Percentiles rank a stretch among this genome's conserved stretches.
Evolutionary conservation across 2,888 invertebrate species (phyloP).

Genomic region (Amphipoea oculea): DNA sequence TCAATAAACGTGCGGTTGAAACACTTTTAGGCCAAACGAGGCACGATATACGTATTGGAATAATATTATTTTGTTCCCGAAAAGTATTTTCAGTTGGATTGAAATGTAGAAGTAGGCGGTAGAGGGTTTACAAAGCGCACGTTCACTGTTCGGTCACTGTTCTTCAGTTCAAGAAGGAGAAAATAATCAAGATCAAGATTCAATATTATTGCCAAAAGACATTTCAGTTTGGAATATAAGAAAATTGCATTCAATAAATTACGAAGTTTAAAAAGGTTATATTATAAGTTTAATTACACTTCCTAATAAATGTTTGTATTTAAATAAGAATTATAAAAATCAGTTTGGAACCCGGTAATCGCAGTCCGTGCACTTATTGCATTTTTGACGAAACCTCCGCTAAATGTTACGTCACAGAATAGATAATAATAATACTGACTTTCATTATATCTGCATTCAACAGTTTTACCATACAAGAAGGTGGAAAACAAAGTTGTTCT

Average conservation of each 20-base stretch:
- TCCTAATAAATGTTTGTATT: not conserved
- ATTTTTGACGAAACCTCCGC: too few relatives aligned
- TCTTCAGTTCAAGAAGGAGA: not conserved
- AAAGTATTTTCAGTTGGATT: conserved; percentile 2
- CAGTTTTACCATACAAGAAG: too few relatives aligned
- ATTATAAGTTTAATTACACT: not conserved
- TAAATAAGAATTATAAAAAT: not conserved
- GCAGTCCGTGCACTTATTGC: too few relatives aligned
- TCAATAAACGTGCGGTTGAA: conserved; percentile 50
- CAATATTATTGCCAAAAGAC: not conserved
- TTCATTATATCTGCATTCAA: too few relatives aligned
- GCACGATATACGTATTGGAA: not conserved
- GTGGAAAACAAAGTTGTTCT: too few relatives aligned
- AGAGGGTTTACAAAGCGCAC: not conserved
- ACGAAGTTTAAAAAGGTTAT: not conserved
- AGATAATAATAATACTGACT: too few relatives aligned
- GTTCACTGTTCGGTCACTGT: not conserved
- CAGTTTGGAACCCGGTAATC: too few relatives aligned
- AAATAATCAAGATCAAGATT: not conserved
- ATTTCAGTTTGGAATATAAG: not conserved
- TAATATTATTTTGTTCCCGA: not conserved
- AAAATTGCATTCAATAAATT: not conserved
- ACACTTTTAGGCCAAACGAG: conserved; percentile 39
- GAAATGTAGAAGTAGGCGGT: not conserved
- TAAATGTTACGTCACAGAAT: too few relatives aligned